A percentile compares a stretch with the other conserved stretches of the same genome.
Evolutionary conservation across 1,140 invertebrate species (phyloP).

Genomic region (Macrosteles quadrilineatus): DNA sequence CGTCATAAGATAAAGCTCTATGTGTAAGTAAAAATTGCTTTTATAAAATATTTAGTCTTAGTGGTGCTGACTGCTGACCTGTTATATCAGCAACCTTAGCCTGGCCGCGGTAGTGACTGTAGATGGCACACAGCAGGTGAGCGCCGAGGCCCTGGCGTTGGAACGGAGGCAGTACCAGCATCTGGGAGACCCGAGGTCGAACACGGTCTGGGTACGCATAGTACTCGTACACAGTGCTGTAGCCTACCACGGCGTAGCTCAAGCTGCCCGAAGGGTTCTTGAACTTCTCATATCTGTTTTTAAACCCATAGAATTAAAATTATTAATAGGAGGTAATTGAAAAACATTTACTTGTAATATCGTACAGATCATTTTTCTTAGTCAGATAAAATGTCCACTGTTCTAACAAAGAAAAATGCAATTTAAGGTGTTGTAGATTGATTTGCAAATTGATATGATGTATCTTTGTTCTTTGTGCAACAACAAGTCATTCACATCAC

Average conservation of each 20-base stretch:
- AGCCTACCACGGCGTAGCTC: slow-evolving; percentile 81
- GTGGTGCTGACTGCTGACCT: too few species aligned
- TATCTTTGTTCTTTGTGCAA: too few species aligned
- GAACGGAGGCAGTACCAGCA: slow-evolving; percentile 87
- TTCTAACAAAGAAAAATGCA: too few species aligned
- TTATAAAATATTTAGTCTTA: too few species aligned
- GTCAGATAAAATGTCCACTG: too few species aligned
- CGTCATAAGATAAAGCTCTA: too few species aligned
- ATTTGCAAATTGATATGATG: too few species aligned
- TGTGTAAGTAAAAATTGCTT: too few species aligned
- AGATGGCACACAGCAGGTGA: slow-evolving; percentile 74
- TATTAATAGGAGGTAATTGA: slow-evolving; percentile 26
- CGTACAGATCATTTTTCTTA: too few species aligned
- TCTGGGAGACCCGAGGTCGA: slow-evolving; percentile 88
- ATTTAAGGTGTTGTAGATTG: too few species aligned
- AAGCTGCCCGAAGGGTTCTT: slow-evolving; percentile 59
- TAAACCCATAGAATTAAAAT: slow-evolving; percentile 37
- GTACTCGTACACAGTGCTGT: slow-evolving; percentile 91
- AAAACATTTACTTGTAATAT: too few species aligned
- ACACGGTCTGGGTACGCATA: slow-evolving; percentile 88
- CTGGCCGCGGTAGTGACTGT: slow-evolving; percentile 69
- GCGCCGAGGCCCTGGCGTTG: slow-evolving; percentile 83
- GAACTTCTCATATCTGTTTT: slow-evolving; percentile 85
- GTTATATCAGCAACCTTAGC: slow-evolving; percentile 83
- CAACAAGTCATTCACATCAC: too few species aligned